Evolutionary conservation across 2,888 invertebrate genomes (phyloP).

Genomic region (Heliconius ethilla): DNA sequence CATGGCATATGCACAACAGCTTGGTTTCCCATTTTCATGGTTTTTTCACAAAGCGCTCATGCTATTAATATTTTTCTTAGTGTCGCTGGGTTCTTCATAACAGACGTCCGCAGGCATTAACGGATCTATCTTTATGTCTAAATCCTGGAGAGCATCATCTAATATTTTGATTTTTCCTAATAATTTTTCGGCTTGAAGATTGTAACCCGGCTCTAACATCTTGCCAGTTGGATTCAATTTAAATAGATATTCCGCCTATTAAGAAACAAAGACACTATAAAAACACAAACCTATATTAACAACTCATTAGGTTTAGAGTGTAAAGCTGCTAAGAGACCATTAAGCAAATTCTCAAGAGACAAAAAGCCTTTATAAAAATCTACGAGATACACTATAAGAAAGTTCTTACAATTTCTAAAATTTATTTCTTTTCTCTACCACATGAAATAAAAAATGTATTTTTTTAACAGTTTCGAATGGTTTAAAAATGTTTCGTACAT

Average conservation of each 20-base stretch:
- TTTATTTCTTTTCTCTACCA: no score
- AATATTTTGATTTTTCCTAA: slow-evolving; percentile 76
- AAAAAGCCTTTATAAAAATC: no score
- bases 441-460: no score
- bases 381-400: no score
- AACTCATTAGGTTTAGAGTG: no score
- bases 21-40: neutral
- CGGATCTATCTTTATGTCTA: slow-evolving; percentile 72
- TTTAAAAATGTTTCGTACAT: no score
- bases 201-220: slow-evolving; percentile 86
- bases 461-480: no score
- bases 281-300: no score
- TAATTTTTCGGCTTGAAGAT: slow-evolving; percentile 78
- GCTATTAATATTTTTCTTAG: slow-evolving; percentile 52
- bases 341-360: no score
- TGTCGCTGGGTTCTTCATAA: slow-evolving; percentile 44
- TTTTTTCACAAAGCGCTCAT: slow-evolving; percentile 63
- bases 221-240: slow-evolving; percentile 86
- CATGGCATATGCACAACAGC: neutral
- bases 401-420: no score
- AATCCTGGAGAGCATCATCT: slow-evolving; percentile 66
- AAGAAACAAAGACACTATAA: slow-evolving; percentile 31
- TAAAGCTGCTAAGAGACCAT: no score
- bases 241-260: slow-evolving; percentile 85
- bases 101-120: slow-evolving; percentile 60